Evolutionary conservation across 2,797 vertebrate genomes (phyloP), one percentile per base, ranked within the genome.

Genomic region (Phoebastria nigripes): DNA sequence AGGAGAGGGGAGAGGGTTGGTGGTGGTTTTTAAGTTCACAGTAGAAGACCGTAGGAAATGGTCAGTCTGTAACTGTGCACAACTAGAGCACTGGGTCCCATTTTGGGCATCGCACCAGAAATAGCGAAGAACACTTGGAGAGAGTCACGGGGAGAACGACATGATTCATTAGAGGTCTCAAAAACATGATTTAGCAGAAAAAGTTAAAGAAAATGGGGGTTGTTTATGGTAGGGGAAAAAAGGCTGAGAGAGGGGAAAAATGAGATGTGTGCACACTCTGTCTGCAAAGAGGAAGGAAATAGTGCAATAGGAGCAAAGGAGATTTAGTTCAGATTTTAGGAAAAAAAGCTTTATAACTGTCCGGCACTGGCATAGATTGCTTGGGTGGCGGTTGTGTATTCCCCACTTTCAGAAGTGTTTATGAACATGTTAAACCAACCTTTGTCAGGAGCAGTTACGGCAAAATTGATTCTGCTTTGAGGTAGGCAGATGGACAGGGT

Each of bases 1-100:
- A 35, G 28, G 10, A 86, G 1, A 0, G 4, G 8, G 3, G 11
- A 54, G n/a, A 31, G 39, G 19, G 17, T 13, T 79, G 39, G 0
- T 58, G 16, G 2, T 49, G 37, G 29, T 5, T 90, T 95, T 82
- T 55, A 78, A 77, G 59, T 72, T 84, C 11, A 8, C 9, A 7
- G 14, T 41, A 62, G 37, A 81, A 59, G 17, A 39, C 15, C 0
- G 0, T 71, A 67, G 74, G 63, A 67, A 85, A 46, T 46, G n/a
- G 22, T 47, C 46, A 4, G 24, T 46, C 69, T 81, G 25, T 85
- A 66, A 21, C 49, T 47, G 11, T 29, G 52, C 6, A 9, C 16
- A 11, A 3, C 29, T 49, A 35, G 4, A 82, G 56, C 21, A 31
- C n/a, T 70, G 47, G 13, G 33, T 67, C 11, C 9, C 1, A 1